Evolutionary conservation across 2,113 vertebrate species (phyloP).

Genomic region (Thalassarche chlororhynchos): DNA sequence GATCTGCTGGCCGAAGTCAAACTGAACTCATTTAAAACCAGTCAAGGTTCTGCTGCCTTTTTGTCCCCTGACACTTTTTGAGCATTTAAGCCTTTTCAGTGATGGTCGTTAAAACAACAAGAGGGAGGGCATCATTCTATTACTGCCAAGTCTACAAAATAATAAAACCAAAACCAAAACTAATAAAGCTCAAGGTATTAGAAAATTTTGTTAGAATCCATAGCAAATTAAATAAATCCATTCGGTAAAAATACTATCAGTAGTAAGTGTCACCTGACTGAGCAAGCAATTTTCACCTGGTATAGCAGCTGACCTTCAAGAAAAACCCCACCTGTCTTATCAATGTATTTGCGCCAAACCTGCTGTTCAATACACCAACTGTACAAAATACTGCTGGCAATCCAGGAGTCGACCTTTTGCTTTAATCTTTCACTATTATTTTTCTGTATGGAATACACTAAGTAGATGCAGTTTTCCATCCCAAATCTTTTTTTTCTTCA

Average conservation of each 20-base stretch:
- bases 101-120: neutral
- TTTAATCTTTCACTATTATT: neutral
- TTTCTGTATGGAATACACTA: neutral
- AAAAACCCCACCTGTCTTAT: neutral
- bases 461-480: neutral
- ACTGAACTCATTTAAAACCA: neutral
- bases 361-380: neutral
- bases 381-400: neutral
- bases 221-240: neutral
- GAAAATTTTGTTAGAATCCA: neutral
- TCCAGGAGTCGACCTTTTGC: neutral
- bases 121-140: neutral
- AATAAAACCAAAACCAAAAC: neutral
- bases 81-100: neutral
- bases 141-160: neutral
- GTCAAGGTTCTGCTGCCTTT: neutral
- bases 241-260: neutral
- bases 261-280: neutral
- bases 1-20: neutral
- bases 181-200: neutral
- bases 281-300: neutral
- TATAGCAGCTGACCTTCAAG: neutral
- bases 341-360: neutral
- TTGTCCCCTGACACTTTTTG: neutral
- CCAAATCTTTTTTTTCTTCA: neutral